Base-by-base conservation (phyloP, 1,140 invertebrate species). In the Papilio aristodemus region DNA sequence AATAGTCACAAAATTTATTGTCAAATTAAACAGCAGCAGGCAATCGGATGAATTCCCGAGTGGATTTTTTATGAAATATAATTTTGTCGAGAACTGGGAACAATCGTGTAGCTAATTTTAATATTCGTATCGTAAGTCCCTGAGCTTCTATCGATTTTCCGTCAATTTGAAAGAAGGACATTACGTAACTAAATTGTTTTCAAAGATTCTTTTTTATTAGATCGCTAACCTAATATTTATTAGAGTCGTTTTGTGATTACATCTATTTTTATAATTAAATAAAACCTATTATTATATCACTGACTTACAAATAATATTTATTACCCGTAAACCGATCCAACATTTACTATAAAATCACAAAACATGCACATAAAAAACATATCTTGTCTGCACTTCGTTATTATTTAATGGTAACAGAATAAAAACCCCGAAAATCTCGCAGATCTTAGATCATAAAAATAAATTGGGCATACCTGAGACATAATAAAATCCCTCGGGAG, bases 41-140 rank as follows among this genome's bases (percentile, higher is more conserved):
- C 81, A 86, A 90, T 90, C 83, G 83, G 81, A 87, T 77, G 68
- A 69, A 74, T 70, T 86, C 87, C 82, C 85, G 38, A 70, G 87
- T 79, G 85, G 69, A 78, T 78, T 78, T 80, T 84, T 80, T 71
- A 72, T 80, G 75, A 76, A 84, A 82, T 80, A 72, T 76, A 80
- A 82, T 79, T 76, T 80, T 81, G 75, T 73, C 70, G 73, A 71
- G 75, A 69, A 70, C 69, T 66, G 70, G 66, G 69, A 69, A 78
- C 78, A 79, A 62, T 75, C 75, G 76, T 76, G 78, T 72, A 75
- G 79, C 81, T 81, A 72, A 85, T 87, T 87, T 90, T 86, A 90
- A 88, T 90, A 88, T 86, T 89, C 85, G 75, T 72, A 78, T 78
- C 80, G 70, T 71, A 75, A 74, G 68, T 77, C 78, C 71, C 74